Conservation (phyloP, 35 echinoderm and acorn worm species). For the Lytechinus pictus region DNA sequence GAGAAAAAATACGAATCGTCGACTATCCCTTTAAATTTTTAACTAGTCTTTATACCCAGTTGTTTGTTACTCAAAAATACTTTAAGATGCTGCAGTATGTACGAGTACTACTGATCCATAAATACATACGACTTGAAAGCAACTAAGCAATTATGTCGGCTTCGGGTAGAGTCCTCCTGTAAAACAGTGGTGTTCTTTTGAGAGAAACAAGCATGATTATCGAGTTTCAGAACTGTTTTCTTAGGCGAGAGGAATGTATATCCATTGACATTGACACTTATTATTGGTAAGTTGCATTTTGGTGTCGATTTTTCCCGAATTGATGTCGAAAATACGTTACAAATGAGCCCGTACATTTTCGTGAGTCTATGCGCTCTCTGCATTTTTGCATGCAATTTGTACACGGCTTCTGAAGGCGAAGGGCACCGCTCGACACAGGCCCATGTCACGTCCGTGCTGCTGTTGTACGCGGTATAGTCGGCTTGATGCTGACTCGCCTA, state of each 20-base stretch:
- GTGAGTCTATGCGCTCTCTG: not conserved
- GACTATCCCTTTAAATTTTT: not conserved
- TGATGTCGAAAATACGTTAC: not conserved
- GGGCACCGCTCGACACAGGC: not conserved
- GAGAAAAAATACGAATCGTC: not conserved
- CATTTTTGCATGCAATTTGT: not conserved
- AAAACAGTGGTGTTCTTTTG: not conserved
- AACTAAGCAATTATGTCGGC: constrained; percentile 11
- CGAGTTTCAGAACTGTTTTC: not conserved
- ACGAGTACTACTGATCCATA: not conserved
- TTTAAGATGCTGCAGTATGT: too few relatives aligned
- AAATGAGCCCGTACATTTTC: not conserved
- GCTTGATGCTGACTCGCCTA: not conserved
- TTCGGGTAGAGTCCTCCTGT: not conserved
- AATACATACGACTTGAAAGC: not conserved
- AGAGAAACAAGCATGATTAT: not conserved
- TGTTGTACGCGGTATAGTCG: not conserved
- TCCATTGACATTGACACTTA: not conserved
- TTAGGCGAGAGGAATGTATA: not conserved
- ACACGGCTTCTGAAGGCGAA: not conserved
- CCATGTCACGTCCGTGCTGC: not conserved
- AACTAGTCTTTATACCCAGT: not conserved
- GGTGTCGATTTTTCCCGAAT: not conserved
- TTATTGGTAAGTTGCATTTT: not conserved
- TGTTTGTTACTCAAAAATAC: not conserved